Evolutionary conservation across 2,797 vertebrate genomes (phyloP).

Genomic region (Pangasius mekongensis): DNA sequence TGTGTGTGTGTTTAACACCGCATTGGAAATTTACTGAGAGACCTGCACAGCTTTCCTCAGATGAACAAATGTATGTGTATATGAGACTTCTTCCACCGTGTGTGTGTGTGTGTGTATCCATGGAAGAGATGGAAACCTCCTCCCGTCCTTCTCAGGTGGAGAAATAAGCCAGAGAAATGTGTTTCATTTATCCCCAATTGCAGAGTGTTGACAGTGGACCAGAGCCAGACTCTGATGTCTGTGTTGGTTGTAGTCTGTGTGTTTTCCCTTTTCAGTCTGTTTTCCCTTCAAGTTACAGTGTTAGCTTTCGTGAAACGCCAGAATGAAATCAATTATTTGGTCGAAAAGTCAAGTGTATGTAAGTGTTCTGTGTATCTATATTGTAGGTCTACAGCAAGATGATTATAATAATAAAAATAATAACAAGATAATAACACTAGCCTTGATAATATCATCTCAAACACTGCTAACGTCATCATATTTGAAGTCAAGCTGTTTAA

Average conservation of each 20-base stretch:
- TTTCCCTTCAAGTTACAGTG: constrained; percentile 56
- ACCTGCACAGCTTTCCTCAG: constrained; percentile 30
- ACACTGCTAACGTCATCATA: background rate
- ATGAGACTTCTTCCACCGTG: constrained; percentile 27
- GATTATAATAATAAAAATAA: too few species aligned
- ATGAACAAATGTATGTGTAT: constrained; percentile 27
- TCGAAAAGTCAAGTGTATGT: constrained; percentile 5
- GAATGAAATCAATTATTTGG: constrained; percentile 8
- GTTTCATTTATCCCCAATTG: constrained; percentile 72
- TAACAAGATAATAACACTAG: background rate
- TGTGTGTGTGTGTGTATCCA: constrained; percentile 28
- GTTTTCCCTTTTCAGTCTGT: constrained; percentile 57
- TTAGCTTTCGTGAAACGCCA: constrained; percentile 5
- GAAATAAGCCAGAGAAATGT: constrained; percentile 70
- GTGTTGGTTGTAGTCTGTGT: constrained; percentile 58
- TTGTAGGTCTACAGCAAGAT: background rate
- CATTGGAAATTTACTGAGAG: constrained; percentile 82
- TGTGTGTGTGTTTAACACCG: constrained; percentile 69
- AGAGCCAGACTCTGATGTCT: constrained; percentile 67
- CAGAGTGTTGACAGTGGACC: constrained; percentile 71
- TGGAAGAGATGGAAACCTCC: constrained; percentile 48
- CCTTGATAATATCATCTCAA: too few species aligned
- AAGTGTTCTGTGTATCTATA: constrained; percentile 2
- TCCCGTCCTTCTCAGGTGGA: constrained; percentile 59
- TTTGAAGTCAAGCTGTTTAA: background rate